phyloP scores from a whole-genome alignment of 2,888 invertebrate species.

The Caenorhabditis sinica region DNA sequence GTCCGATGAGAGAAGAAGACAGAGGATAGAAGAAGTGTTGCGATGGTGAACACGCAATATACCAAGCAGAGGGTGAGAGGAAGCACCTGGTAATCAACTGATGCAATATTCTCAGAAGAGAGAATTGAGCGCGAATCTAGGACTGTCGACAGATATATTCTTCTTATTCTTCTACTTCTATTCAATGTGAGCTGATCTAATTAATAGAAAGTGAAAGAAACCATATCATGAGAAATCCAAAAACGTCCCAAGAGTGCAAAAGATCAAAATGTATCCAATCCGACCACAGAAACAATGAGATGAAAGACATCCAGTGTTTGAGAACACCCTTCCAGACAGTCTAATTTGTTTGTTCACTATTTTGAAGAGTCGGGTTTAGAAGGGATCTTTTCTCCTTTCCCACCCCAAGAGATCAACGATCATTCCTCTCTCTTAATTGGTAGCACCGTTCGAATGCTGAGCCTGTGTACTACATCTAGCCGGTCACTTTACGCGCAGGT shows the following conservation, averaged over 20 bases:
- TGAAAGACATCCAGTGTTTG: slow-evolving; percentile 37
- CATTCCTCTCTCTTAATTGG: slow-evolving; percentile 21
- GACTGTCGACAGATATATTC: too few relatives aligned
- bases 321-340: slow-evolving; percentile 4
- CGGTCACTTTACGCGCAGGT: slow-evolving; percentile 28
- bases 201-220: too few relatives aligned
- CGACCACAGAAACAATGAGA: background rate
- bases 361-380: background rate
- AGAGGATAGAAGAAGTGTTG: slow-evolving; percentile 33
- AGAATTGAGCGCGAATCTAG: too few relatives aligned
- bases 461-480: background rate
- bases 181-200: too few relatives aligned
- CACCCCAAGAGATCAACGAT: slow-evolving; percentile 41
- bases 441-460: slow-evolving; percentile 1
- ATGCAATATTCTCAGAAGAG: too few relatives aligned
- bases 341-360: slow-evolving; percentile 33
- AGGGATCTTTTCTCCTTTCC: background rate
- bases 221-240: too few relatives aligned
- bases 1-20: background rate
- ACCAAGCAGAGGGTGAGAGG: background rate
- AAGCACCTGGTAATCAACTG: background rate
- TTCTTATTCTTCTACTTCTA: too few relatives aligned
- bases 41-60: slow-evolving; percentile 37
- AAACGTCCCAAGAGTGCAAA: background rate
- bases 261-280: slow-evolving; percentile 25